phyloP scores from a whole-genome alignment of 2,797 vertebrate genomes.

The Naso thynnoides region DNA sequence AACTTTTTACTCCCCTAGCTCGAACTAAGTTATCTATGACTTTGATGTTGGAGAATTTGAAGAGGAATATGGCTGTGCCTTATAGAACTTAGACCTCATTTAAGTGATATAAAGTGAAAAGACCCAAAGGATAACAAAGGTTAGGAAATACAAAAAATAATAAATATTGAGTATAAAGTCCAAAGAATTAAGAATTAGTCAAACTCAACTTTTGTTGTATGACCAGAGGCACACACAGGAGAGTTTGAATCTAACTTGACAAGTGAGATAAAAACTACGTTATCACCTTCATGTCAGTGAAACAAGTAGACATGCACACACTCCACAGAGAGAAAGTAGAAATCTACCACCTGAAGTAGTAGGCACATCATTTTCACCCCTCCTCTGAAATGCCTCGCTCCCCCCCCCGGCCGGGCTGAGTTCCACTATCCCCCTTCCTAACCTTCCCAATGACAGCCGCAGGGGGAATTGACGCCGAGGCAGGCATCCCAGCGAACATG shows the following conservation, averaged over 20 bases:
- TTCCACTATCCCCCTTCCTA: constrained; percentile 78
- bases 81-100: background rate
- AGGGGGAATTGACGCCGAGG: constrained; percentile 84
- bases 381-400: constrained; percentile 49
- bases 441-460: constrained; percentile 87
- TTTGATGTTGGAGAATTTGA: background rate
- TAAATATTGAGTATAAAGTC: background rate
- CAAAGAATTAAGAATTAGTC: background rate
- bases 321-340: constrained; percentile 39
- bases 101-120: constrained; percentile 1
- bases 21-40: background rate
- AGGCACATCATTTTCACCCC: constrained; percentile 60
- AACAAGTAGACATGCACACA: constrained; percentile 27
- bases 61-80: background rate
- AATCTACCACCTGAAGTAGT: constrained; percentile 56
- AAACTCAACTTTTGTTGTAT: background rate
- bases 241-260: constrained; percentile 24
- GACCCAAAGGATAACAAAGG: background rate
- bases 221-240: background rate
- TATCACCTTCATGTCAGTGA: constrained; percentile 41
- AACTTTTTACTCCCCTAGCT: background rate
- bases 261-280: constrained; percentile 8
- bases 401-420: constrained; percentile 55
- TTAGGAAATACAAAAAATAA: background rate
- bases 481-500: constrained; percentile 85